Base-by-base conservation (phyloP, 2,113 vertebrate species). In the Gavialis gangeticus region DNA sequence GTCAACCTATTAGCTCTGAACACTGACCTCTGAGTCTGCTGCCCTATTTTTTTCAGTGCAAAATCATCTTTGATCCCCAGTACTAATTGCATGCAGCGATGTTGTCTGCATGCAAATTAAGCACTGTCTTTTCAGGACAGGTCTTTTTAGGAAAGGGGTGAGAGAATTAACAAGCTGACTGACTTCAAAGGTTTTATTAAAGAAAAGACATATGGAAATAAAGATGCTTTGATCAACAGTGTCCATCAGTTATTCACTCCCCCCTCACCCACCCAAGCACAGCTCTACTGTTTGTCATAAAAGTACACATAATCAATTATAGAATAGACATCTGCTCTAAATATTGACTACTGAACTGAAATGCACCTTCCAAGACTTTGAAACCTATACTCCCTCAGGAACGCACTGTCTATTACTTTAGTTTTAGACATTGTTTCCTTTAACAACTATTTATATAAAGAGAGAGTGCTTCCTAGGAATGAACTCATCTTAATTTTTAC, bases 181-280 rank as follows among this genome's bases (percentile, higher is more conserved):
- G 66, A 89, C 4, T 91, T 92, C 87, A 77, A 89, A 93, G n/a
- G 3, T 37, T 89, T 62, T 62, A 16, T 85, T 92, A 64, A 10
- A 60, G 13, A 91, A 78, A 92, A 87, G 80, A 73, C n/a, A 73
- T 71, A 87, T 62, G 82, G 91, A 90, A 94, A 94, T 77, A 93
- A 46, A 25, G 85, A 37, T 82, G n/a, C n/a, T 89, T 96, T 94
- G 84, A 96, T 80, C 91, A 94, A 94, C 69, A 94, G 13, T 19
- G 75, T 67, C 57, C 79, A 91, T 93, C 90, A 95, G 37, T 22
- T 54, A 5, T 89, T 56, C 88, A 93, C 95, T 85, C 79, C 83
- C 67, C 21, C 13, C 22, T 22, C 21, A 46, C 46, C 46, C 46
- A 46, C 46, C 46, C 79, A 17, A 81, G 57, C 12, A 92, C 15